These are phyloP conservation scores for Mastomys coucha DNA, from an alignment of 2,113 vertebrate genomes.

Conservation along the genomic window DNA sequence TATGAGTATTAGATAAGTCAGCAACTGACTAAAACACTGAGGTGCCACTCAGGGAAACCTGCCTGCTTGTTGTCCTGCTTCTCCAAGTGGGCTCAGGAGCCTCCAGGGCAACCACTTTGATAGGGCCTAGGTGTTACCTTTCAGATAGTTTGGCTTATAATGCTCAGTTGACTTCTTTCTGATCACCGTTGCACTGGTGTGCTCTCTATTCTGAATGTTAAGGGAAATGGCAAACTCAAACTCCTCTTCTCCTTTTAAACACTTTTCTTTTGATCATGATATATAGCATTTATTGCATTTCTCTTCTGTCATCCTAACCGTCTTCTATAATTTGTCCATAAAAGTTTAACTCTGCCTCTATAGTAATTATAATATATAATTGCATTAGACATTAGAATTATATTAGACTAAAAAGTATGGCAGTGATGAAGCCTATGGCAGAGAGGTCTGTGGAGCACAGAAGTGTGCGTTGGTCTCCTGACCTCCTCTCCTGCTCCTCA, in stretches of 20 bases:
- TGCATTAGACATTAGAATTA: background rate
- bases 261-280: slow-evolving; percentile 1
- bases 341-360: background rate
- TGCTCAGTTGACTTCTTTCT: background rate
- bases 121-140: background rate
- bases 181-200: background rate
- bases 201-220: background rate
- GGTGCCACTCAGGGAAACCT: background rate
- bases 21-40: slow-evolving; percentile 8
- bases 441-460: background rate
- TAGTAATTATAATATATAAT: background rate
- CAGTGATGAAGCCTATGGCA: background rate
- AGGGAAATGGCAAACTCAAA: background rate
- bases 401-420: background rate
- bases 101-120: accelerated
- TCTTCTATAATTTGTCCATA: slow-evolving; percentile 25
- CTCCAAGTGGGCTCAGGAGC: background rate
- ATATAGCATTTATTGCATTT: slow-evolving; percentile 10
- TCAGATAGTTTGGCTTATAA: background rate
- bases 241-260: background rate
- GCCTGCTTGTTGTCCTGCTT: background rate
- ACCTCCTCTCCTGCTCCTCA: background rate
- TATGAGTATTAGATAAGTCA: background rate
- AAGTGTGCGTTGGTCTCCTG: background rate
- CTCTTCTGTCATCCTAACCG: background rate